These are phyloP conservation scores for Beris chalybata DNA, from an alignment of 2,888 invertebrate species.

Conservation along the genomic window DNA sequence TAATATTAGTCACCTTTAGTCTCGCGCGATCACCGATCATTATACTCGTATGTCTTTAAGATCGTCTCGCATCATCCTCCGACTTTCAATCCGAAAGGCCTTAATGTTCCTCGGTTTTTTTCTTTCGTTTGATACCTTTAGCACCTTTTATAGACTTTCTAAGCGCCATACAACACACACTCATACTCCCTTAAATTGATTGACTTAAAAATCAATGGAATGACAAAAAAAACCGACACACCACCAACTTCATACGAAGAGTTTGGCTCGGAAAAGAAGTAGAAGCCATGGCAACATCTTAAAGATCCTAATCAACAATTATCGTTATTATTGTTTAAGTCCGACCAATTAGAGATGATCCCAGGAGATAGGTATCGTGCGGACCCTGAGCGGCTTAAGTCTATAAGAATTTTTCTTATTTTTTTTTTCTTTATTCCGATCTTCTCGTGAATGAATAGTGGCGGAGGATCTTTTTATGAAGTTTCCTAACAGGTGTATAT, in stretches of 20 bases:
- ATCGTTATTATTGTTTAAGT: constrained; percentile 38
- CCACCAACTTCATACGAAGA: no score
- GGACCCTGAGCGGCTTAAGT: not conserved
- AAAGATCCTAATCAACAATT: constrained; percentile 35
- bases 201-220: no score
- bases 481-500: constrained; percentile 14
- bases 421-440: not conserved
- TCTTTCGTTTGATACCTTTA: constrained; percentile 10
- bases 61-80: constrained; percentile 8
- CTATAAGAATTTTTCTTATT: constrained; percentile 6
- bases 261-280: not conserved
- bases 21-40: constrained; percentile 28
- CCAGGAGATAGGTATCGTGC: constrained; percentile 23
- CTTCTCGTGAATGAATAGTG: not conserved
- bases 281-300: constrained; percentile 13
- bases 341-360: constrained; percentile 38
- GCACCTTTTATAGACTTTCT: not conserved
- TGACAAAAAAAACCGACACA: no score
- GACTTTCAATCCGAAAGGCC: constrained; percentile 6
- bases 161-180: constrained; percentile 25
- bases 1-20: constrained; percentile 26
- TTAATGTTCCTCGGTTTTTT: constrained; percentile 4
- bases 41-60: constrained; percentile 21
- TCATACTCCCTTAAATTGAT: not conserved
- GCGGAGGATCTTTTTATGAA: constrained; percentile 12